phyloP scores from a whole-genome alignment of 2,797 vertebrate genomes.

The Triplophysa yarkandensis region DNA sequence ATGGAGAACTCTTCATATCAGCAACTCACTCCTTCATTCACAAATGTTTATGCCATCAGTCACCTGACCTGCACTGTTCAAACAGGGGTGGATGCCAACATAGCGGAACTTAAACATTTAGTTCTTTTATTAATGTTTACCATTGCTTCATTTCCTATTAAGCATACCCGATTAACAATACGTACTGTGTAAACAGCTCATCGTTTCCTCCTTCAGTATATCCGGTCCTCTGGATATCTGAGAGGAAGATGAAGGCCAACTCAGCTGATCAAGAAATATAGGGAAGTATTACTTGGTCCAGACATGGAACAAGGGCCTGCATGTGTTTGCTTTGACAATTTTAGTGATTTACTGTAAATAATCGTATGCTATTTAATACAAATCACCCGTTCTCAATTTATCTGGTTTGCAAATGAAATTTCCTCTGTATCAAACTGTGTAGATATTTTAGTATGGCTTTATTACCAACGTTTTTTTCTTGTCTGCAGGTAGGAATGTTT shows the following conservation, averaged over 20 bases:
- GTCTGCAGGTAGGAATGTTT: conserved; percentile 53
- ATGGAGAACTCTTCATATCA: conserved; percentile 67
- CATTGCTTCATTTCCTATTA: conserved; percentile 54
- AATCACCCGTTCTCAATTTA: neutral
- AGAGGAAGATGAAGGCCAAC: conserved; percentile 19
- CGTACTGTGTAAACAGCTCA: conserved; percentile 46
- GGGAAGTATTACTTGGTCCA: neutral
- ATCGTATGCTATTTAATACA: neutral
- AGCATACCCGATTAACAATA: conserved; percentile 53
- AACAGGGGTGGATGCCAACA: conserved; percentile 61
- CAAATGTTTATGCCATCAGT: conserved; percentile 73
- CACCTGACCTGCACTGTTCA: conserved; percentile 70
- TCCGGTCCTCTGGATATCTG: neutral
- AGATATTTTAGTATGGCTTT: conserved; percentile 14
- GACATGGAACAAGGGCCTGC: neutral
- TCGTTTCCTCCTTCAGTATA: conserved; percentile 39
- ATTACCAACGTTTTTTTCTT: conserved; percentile 54
- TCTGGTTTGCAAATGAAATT: neutral
- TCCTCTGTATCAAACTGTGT: neutral
- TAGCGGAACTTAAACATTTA: conserved; percentile 56
- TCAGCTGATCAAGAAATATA: conserved; percentile 19
- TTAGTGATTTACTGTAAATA: neutral
- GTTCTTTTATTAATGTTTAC: conserved; percentile 62
- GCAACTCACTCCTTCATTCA: conserved; percentile 70
- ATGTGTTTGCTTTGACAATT: neutral